Evolutionary conservation across 2,113 vertebrate species (phyloP), one percentile per base, ranked within the genome.

Genomic region (Erythrocebus patas): DNA sequence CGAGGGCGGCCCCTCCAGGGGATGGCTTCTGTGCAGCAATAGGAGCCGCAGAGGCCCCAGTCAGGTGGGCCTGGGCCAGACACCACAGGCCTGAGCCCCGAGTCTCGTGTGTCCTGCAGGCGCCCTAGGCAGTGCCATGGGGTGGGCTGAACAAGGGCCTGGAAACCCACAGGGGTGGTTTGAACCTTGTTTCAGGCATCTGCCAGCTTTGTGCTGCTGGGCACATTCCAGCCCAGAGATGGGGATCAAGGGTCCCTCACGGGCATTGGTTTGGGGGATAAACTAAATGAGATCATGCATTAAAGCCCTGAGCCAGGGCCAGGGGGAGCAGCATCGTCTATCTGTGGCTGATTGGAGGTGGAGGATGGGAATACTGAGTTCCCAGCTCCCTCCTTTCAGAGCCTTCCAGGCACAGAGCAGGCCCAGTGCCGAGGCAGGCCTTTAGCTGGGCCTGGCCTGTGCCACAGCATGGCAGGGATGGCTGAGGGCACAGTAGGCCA

Each of bases 1-100:
- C 0, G 0, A 20, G 22, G 9, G n/a, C 0, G 13, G 30, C 10
- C 25, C 80, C 16, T 9, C 2, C 6, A 0, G 61, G 40, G 30
- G 75, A 45, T 2, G 0, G 10, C 7, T 40, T 55, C 79, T 17
- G 0, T 27, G 18, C 13, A 68, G 48, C 52, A 18, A n/a, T 23
- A 52, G 50, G 22, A 73, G 38, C 5, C 6, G 0, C 38, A 10
- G 45, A 40, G 61, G 14, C 50, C 30, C 8, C 20, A 40, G 50
- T 16, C 72, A 13, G 11, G 40, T 1, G 14, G 66, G 32, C 40
- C 10, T 0, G 4, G 50, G 68, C n/a, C 43, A 16, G 72, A 61
- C 25, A 50, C 14, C 48, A 8, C 20, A 73, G 45, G 32, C 2
- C 0, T 32, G 61, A 91, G 75, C 59, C 43, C 64, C 4, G 7